Percentiles rank a stretch among this genome's conserved stretches.
phyloP scores from a whole-genome alignment of 2,888 invertebrate genomes.

The Clitarchus hookeri region DNA sequence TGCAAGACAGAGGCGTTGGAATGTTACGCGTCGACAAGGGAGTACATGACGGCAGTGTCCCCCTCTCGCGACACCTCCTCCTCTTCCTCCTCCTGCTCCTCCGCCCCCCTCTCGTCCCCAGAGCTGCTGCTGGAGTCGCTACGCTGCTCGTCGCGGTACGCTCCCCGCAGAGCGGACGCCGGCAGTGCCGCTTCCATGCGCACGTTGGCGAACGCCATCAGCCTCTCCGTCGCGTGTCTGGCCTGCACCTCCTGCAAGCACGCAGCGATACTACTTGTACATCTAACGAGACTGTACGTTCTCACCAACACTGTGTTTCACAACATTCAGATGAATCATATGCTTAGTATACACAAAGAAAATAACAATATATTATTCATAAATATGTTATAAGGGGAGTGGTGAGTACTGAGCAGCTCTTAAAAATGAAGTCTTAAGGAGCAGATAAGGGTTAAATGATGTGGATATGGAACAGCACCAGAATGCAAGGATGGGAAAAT shows the following conservation, averaged over 20 bases:
- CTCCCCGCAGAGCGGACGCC: constrained; percentile 28
- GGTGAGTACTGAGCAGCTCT: no score
- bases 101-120: constrained; percentile 30
- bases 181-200: constrained; percentile 53
- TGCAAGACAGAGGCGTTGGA: no score
- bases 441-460: no score
- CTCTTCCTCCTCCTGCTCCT: constrained; percentile 35
- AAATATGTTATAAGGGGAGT: no score
- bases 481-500: no score
- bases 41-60: constrained; percentile 28
- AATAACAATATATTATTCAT: no score
- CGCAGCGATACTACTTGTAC: background rate
- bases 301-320: no score
- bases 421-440: no score
- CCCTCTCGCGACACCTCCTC: constrained; percentile 19
- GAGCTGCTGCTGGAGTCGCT: constrained; percentile 28
- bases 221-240: constrained; percentile 61
- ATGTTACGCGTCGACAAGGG: constrained; percentile 26
- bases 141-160: constrained; percentile 24
- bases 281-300: no score
- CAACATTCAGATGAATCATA: no score
- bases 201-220: constrained; percentile 55
- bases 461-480: no score
- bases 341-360: no score
- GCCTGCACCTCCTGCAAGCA: constrained; percentile 57